Base-by-base conservation (phyloP, 2,113 vertebrate genomes). In the Entelurus aequoreus region DNA sequence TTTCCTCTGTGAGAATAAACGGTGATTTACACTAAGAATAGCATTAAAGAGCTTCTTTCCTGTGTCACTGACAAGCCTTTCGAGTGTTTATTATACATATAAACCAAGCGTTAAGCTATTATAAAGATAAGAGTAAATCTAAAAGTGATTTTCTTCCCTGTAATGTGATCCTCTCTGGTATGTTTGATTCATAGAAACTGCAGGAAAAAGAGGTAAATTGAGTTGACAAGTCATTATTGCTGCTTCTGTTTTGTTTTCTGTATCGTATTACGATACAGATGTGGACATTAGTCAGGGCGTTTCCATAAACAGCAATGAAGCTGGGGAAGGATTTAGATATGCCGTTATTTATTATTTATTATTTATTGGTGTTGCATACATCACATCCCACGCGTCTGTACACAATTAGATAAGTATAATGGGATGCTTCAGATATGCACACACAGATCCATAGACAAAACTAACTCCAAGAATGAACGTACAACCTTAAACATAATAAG, bases 281-380 rank as follows among this genome's bases (percentile, higher is more conserved):
- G 60, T 55, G 62, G 69, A 75, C 71, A 77, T 83, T 85, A 86
- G 79, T 89, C 79, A 81, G 68, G 61, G 79, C 56, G 71, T 84
- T 86, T 86, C 86, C 79, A 81, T 85, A 87, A 89, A 85, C 82
- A 81, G 71, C 71, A 59, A 54, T 55, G 64, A 84, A 71, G 49
- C 65, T 61, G 47, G 52, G 66, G 62, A 79, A 84, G 88, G 78
- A 85, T 85, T 42, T 86, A 83, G 84, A 86, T 55, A 75, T 68
- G 65, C 47, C 12, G 67, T 82, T 90, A 82, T 89, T 88, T 13
- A 54, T 44, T 71, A 74, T 74, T 28, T 28, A 2, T 28, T 28
- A 28, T 28, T 28, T 28, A 28, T 28, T 28, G 40, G 40, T 9
- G 8, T 42, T 42, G 40, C 40, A 42, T 42, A 42, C 40, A 38